Evolutionary conservation across 2,797 vertebrate genomes (phyloP).

Genomic region (Delichon dasypus): DNA sequence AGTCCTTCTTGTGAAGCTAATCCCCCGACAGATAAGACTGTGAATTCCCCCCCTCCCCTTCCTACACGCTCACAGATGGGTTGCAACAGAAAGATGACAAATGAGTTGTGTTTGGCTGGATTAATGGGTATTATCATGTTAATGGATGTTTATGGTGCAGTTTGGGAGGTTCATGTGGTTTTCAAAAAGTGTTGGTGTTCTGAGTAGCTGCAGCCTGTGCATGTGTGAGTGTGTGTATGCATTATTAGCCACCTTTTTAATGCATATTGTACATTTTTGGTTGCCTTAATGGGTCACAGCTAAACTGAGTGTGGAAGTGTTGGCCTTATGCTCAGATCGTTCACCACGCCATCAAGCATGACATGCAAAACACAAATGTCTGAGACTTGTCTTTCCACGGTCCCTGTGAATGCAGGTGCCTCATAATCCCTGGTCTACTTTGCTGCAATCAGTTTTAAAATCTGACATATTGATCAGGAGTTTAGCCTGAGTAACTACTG

Average conservation of each 20-base stretch:
- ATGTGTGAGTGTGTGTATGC: not conserved
- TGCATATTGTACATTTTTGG: slow-evolving; percentile 61
- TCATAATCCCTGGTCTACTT: slow-evolving; percentile 57
- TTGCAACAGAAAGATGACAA: slow-evolving; percentile 77
- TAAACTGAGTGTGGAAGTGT: slow-evolving; percentile 33
- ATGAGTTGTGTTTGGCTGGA: slow-evolving; percentile 80
- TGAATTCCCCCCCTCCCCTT: slow-evolving; percentile 57
- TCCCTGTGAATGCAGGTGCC: slow-evolving; percentile 19
- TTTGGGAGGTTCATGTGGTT: slow-evolving; percentile 72
- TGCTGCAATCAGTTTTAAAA: slow-evolving; percentile 73
- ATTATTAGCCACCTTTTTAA: slow-evolving; percentile 52
- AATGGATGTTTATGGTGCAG: slow-evolving; percentile 79
- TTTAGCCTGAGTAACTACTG: slow-evolving; percentile 75
- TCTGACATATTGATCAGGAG: slow-evolving; percentile 79
- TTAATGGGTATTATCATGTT: slow-evolving; percentile 83
- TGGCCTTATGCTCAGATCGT: slow-evolving; percentile 56
- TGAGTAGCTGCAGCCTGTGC: slow-evolving; percentile 7
- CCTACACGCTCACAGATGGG: slow-evolving; percentile 72
- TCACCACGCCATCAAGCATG: not conserved
- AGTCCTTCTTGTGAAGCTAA: slow-evolving; percentile 75
- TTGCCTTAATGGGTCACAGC: slow-evolving; percentile 54
- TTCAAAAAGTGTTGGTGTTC: slow-evolving; percentile 63
- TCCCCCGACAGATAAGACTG: slow-evolving; percentile 73
- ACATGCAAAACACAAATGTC: slow-evolving; percentile 24
- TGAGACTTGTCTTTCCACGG: slow-evolving; percentile 34